A percentile compares a stretch with the other conserved stretches of the same genome.
Conservation (phyloP, 2,113 vertebrate species). For the Todiramphus chloris region DNA sequence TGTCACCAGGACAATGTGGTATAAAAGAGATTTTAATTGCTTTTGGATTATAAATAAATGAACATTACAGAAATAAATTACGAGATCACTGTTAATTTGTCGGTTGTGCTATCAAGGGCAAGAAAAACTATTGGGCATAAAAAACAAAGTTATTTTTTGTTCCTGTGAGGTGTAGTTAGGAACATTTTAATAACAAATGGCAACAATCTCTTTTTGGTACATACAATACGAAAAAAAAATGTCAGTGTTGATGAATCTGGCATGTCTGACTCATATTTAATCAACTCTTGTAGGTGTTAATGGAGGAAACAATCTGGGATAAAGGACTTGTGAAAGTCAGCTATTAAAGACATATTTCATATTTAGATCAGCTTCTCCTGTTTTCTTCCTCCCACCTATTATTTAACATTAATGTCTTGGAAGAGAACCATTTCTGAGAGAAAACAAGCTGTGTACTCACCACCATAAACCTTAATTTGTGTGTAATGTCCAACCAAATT, state of each 20-base stretch:
- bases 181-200: slow-evolving; percentile 68
- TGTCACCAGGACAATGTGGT: slow-evolving; percentile 75
- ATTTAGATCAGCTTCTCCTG: slow-evolving; percentile 26
- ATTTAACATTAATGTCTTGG: not conserved
- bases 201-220: slow-evolving; percentile 55
- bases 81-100: slow-evolving; percentile 69
- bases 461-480: not conserved
- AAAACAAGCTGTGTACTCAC: not conserved
- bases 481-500: not conserved
- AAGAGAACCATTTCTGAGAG: not conserved
- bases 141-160: slow-evolving; percentile 60
- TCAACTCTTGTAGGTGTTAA: slow-evolving; percentile 67
- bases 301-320: slow-evolving; percentile 53
- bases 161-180: slow-evolving; percentile 22
- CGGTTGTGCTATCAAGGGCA: slow-evolving; percentile 68
- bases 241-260: slow-evolving; percentile 63
- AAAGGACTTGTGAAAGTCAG: slow-evolving; percentile 77
- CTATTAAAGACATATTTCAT: slow-evolving; percentile 43
- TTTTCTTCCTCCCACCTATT: not conserved
- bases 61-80: slow-evolving; percentile 73
- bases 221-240: slow-evolving; percentile 39
- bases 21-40: slow-evolving; percentile 80
- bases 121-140: slow-evolving; percentile 54
- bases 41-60: slow-evolving; percentile 76
- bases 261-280: slow-evolving; percentile 65